Conservation (phyloP, 2,113 vertebrate species). For the Rhizomys pruinosus region DNA sequence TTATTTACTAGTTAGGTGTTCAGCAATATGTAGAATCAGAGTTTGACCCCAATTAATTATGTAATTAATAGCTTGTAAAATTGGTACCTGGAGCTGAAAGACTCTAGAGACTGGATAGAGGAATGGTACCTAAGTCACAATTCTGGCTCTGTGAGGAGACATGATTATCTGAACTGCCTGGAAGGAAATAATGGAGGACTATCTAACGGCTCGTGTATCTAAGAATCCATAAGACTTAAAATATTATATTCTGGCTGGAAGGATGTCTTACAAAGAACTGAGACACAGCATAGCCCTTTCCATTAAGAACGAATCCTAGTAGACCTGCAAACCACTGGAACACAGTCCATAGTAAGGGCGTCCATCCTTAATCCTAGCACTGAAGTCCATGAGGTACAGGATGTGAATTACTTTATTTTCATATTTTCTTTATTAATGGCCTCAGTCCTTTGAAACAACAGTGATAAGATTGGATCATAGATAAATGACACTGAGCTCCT, state of each 20-base stretch:
- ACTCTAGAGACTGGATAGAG: background rate
- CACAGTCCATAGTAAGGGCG: too few species aligned
- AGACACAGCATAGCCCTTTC: background rate
- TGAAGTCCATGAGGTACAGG: too few species aligned
- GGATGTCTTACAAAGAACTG: background rate
- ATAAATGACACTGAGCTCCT: too few species aligned
- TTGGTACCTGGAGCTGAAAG: too few species aligned
- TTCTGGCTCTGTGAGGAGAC: background rate
- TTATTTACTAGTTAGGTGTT: background rate
- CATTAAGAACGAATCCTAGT: background rate
- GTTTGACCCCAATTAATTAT: too few species aligned
- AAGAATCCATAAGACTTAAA: fast-evolving
- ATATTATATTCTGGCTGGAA: background rate
- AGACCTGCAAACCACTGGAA: too few species aligned
- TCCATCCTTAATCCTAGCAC: too few species aligned
- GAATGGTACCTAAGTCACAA: background rate
- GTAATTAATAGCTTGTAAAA: background rate
- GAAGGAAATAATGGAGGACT: background rate
- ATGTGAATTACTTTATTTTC: too few species aligned
- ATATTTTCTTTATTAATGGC: too few species aligned
- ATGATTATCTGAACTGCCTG: background rate
- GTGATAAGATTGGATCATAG: too few species aligned
- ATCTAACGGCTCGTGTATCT: background rate
- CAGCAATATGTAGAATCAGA: background rate
- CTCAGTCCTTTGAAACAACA: too few species aligned